A percentile compares a stretch with the other conserved stretches of the same genome.
Conservation (phyloP, 2,888 invertebrate species). For the Oscheius myriophilus region DNA sequence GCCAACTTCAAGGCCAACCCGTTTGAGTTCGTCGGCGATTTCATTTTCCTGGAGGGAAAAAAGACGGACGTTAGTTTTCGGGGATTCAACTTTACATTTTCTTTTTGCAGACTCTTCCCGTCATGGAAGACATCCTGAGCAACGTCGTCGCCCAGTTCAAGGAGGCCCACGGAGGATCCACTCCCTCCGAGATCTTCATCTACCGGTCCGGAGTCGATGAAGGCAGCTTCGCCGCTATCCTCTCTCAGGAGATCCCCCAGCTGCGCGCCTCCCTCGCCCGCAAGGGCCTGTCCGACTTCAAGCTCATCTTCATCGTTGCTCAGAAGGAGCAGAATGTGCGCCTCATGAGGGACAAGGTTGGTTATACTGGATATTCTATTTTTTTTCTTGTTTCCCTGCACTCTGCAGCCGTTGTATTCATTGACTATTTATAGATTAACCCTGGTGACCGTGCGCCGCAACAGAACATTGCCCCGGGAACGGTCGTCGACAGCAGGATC, state of each 20-base stretch:
- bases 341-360: slow-evolving; percentile 27
- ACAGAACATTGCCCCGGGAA: slow-evolving; percentile 61
- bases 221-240: slow-evolving; percentile 45
- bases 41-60: slow-evolving; percentile 21
- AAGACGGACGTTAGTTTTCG: slow-evolving; percentile 30
- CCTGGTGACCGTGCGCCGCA: slow-evolving; percentile 32
- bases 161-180: neutral
- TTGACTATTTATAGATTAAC: slow-evolving; percentile 26
- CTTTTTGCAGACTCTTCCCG: neutral
- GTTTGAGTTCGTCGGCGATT: slow-evolving; percentile 55
- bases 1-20: slow-evolving; percentile 46
- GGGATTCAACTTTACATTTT: slow-evolving; percentile 44
- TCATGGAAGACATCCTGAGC: slow-evolving; percentile 2
- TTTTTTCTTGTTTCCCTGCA: neutral
- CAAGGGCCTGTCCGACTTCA: slow-evolving; percentile 23
- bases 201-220: slow-evolving; percentile 54
- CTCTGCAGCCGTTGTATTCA: neutral
- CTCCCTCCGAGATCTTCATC: slow-evolving; percentile 45
- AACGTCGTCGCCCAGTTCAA: slow-evolving; percentile 10
- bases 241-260: slow-evolving; percentile 58
- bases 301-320: slow-evolving; percentile 53
- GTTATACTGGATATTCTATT: too few relatives aligned
- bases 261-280: slow-evolving; percentile 40
- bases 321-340: slow-evolving; percentile 59
- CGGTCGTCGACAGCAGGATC: slow-evolving; percentile 55